Evolutionary conservation across 2,888 invertebrate species (phyloP), one percentile per base, ranked within the genome.

Genomic region (Argyresthia albistria): DNA sequence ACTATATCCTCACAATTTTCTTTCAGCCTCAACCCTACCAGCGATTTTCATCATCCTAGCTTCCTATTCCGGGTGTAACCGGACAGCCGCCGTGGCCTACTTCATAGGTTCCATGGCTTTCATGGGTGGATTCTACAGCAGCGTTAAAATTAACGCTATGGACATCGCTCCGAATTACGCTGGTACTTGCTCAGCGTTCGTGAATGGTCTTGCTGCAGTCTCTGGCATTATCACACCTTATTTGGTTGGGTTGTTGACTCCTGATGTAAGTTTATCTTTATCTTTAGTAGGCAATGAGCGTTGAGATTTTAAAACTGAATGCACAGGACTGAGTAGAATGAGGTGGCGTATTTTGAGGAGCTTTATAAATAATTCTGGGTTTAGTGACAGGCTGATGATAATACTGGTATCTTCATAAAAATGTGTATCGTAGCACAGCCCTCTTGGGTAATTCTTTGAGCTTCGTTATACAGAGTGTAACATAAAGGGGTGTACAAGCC

Each of bases 41-140:
- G 91, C 91, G 4, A 80, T 90, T 50, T 91, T 91, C 61, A 89
- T 92, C 47, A 77, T 92, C 46, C 69, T 88, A 16, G 92, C 91
- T 0, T 90, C 91, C 0, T 91, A 91, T 69, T 89, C 90, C 0
- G 91, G 90, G 14, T 92, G 91, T 58, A 79, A 91, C 58, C 74
- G 86, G 0, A 76, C 83, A 8, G 65, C 84, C 6, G 69, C 88
- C 9, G 88, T 91, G 0, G 83, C 90, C 52, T 87, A 92, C 73
- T 91, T 92, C 63, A 87, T 91, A 10, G 66, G 90, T 12, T 89
- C 88, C 43, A 89, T 92, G 91, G 90, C 90, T 0, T 87, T 91
- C 16, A 92, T 93, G 92, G 93, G 93, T 0, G 90, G 91, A 42
- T 51, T 59, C 2, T 93, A 93, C 74, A 90, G 91, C 55, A 91